Base-by-base conservation (phyloP, 2,888 invertebrate genomes). In the Leucophenga montana region DNA sequence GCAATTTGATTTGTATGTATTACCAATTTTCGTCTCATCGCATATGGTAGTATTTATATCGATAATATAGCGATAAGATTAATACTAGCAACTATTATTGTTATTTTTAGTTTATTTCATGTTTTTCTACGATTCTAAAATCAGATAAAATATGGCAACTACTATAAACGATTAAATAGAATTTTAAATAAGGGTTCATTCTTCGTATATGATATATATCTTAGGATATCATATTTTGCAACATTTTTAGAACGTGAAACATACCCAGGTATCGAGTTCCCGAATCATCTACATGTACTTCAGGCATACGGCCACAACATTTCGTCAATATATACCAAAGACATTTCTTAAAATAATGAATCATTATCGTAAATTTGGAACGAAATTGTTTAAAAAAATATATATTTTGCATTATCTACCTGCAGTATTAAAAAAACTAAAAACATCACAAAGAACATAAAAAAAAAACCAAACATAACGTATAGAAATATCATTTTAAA, bases 11-110 rank as follows among this genome's bases (percentile, higher is more conserved):
- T 8, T 50, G n/a, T 50, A 4, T 50, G 50, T 50, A 5, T 50
- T 50, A 3, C 22, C 27, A 56, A 46, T 18, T 46, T 14, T 14
- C n/a, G 14, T 48, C 27, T 2, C n/a, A 9, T 33, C 62, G 20
- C 8, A 33, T 44, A n/a, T 61, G 61, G 18, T n/a, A 44, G 46
- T 50, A 50, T 50, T 50, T 50, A 16, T 59, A 67, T 67, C 31
- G 59, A 67, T 67, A 67, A 8, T 39, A 56, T 39, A 44, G 20
- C 22, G 67, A 67, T 67, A 67, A 67, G 67, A 67, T 67, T 67
- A 39, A 39, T 39, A 5, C 8, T 39, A 39, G 3, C 1, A 39
- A 39, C 39, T 39, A 39, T 39, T 39, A 1, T 39, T 39, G 39
- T 39, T 39, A n/a, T n/a, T n/a, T n/a, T n/a, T n/a, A n/a, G n/a